Evolutionary conservation across 92 coral and sea anemone genomes (phyloP).

Genomic region (Zoanthus gigantus): DNA sequence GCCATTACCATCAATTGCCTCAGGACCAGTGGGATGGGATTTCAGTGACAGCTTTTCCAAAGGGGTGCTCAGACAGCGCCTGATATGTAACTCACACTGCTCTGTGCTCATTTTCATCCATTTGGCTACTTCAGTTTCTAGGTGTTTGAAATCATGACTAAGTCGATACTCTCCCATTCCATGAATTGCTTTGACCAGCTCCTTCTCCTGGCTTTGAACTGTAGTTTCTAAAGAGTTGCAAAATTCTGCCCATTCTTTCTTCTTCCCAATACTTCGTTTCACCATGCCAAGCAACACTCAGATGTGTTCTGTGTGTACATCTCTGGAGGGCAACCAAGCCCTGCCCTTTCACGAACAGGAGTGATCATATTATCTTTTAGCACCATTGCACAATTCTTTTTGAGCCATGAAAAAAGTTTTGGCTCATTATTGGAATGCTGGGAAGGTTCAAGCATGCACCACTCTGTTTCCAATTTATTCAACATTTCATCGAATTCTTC

Average conservation of each 20-base stretch:
- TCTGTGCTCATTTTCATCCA: slow-evolving; percentile 52
- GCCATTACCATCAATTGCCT: not conserved
- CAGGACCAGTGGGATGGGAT: not conserved
- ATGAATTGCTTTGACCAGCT: slow-evolving; percentile 55
- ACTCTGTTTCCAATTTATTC: not conserved
- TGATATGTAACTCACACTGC: slow-evolving; percentile 57
- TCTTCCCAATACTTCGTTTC: slow-evolving; percentile 48
- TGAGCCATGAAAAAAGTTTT: not conserved
- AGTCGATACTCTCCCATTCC: slow-evolving; percentile 52
- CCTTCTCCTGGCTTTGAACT: slow-evolving; percentile 47
- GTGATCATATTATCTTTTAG: slow-evolving; percentile 18
- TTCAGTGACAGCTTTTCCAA: slow-evolving; percentile 26
- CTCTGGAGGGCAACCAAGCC: slow-evolving; percentile 59
- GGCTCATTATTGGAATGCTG: not conserved
- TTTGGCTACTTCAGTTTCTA: slow-evolving; percentile 39
- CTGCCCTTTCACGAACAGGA: slow-evolving; percentile 58
- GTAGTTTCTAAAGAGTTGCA: slow-evolving; percentile 47
- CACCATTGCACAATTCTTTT: not conserved
- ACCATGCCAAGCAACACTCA: slow-evolving; percentile 52
- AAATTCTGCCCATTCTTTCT: slow-evolving; percentile 68
- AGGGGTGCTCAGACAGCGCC: slow-evolving; percentile 51
- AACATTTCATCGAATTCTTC: not conserved
- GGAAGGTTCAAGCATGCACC: not conserved
- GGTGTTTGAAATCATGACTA: slow-evolving; percentile 59
- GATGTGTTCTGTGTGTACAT: slow-evolving; percentile 62